A percentile compares a stretch with the other conserved stretches of the same genome.
These are phyloP conservation scores for Xyrichtys novacula DNA, from an alignment of 2,797 vertebrate species.

Conservation along the genomic window DNA sequence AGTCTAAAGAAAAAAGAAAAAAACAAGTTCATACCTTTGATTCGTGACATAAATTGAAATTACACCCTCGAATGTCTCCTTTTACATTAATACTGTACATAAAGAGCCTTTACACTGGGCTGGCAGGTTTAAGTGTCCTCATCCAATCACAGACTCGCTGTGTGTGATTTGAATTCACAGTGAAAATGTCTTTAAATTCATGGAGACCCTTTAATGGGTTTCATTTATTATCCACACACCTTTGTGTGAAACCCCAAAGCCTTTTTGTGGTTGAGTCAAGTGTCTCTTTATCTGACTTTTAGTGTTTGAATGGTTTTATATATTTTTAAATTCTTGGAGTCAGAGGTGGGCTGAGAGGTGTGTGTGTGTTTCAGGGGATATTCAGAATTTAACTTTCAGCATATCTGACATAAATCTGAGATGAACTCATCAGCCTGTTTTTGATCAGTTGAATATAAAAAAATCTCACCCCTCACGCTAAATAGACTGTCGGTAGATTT, in stretches of 20 bases:
- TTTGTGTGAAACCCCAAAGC: slow-evolving; percentile 57
- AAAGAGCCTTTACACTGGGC: slow-evolving; percentile 26
- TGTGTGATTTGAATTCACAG: slow-evolving; percentile 55
- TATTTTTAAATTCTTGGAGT: slow-evolving; percentile 32
- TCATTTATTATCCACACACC: slow-evolving; percentile 72
- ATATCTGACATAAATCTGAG: slow-evolving; percentile 42
- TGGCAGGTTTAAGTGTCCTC: not conserved
- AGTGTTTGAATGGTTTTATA: slow-evolving; percentile 21
- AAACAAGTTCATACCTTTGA: too few species aligned
- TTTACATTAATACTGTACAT: slow-evolving; percentile 15
- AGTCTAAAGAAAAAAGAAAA: too few species aligned
- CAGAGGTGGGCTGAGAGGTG: slow-evolving; percentile 52
- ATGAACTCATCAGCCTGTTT: slow-evolving; percentile 47
- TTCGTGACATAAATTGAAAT: slow-evolving; percentile 21
- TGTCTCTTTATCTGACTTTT: slow-evolving; percentile 49
- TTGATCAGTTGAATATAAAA: slow-evolving; percentile 2
- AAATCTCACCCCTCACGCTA: too few species aligned
- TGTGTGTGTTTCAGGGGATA: slow-evolving; percentile 40
- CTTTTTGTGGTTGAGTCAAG: slow-evolving; percentile 48
- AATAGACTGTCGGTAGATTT: too few species aligned
- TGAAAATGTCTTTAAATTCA: slow-evolving; percentile 30
- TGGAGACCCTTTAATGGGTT: slow-evolving; percentile 54
- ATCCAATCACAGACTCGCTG: not conserved
- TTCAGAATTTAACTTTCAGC: slow-evolving; percentile 49
- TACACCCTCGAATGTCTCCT: not conserved